phyloP scores from a whole-genome alignment of 2,113 vertebrate genomes.

The Pterocles burchelli region DNA sequence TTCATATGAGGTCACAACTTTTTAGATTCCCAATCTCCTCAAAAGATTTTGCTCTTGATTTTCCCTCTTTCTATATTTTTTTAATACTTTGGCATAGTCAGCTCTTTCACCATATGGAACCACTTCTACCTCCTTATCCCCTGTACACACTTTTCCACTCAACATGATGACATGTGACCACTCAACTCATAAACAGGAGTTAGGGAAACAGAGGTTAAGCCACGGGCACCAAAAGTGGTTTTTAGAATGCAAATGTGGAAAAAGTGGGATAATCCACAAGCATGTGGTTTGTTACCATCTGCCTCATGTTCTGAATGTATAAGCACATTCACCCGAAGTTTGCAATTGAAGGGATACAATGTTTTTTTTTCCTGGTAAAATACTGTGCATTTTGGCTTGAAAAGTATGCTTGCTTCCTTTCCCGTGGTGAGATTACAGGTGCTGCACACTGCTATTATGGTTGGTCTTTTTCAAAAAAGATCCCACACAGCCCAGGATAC shows the following conservation, averaged over 20 bases:
- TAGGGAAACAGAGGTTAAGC: constrained; percentile 80
- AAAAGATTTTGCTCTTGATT: not conserved
- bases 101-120: constrained; percentile 56
- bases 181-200: constrained; percentile 75
- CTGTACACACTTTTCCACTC: constrained; percentile 71
- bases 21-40: not conserved
- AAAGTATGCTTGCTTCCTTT: not conserved
- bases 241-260: constrained; percentile 73
- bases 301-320: constrained; percentile 43
- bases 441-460: constrained; percentile 25
- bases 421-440: not conserved
- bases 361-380: constrained; percentile 20
- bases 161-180: constrained; percentile 72
- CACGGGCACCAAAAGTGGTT: constrained; percentile 73
- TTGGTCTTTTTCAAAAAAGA: constrained; percentile 5
- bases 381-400: constrained; percentile 35
- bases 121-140: constrained; percentile 63
- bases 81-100: constrained; percentile 10
- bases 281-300: constrained; percentile 75
- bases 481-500: not conserved
- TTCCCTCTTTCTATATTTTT: constrained; percentile 20
- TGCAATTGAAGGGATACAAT: constrained; percentile 39
- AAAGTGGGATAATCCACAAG: constrained; percentile 77
- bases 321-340: constrained; percentile 31
- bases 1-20: not conserved